Percentiles rank a stretch among this genome's conserved stretches.
Evolutionary conservation across 1,140 invertebrate species (phyloP).

Genomic region (Drosophila nigromelanica): DNA sequence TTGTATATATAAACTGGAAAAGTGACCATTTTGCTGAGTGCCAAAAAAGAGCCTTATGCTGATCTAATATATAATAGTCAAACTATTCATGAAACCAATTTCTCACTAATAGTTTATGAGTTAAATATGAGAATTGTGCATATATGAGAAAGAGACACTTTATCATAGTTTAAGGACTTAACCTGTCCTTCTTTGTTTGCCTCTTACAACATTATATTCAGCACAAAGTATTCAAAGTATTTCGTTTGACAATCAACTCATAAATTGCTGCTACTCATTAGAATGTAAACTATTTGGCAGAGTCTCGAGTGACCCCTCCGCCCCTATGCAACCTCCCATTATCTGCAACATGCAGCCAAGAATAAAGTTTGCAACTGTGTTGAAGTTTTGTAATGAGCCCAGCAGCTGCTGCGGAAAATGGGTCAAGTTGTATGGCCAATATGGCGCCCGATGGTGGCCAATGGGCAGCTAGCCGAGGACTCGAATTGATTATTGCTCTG

Average conservation of each 20-base stretch:
- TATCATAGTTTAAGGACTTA: neutral
- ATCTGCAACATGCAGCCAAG: slow-evolving; percentile 29
- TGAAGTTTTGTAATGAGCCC: slow-evolving; percentile 48
- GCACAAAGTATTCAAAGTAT: neutral
- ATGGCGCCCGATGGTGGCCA: slow-evolving; percentile 33
- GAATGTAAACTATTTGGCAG: slow-evolving; percentile 42
- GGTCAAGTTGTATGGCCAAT: slow-evolving; percentile 51
- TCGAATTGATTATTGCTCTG: slow-evolving; percentile 43
- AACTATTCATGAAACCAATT: no score
- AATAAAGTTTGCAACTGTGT: slow-evolving; percentile 48
- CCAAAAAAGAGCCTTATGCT: no score
- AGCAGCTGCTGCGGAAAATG: slow-evolving; percentile 25
- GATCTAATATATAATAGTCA: no score
- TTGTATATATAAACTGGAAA: no score
- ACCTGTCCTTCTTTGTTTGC: neutral
- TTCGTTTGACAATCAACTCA: slow-evolving; percentile 40
- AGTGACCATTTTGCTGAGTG: no score
- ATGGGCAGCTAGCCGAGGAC: slow-evolving; percentile 21
- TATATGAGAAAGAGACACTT: neutral
- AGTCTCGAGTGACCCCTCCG: slow-evolving; percentile 39
- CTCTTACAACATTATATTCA: neutral
- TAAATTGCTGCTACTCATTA: slow-evolving; percentile 19
- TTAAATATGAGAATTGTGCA: no score
- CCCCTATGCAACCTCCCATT: no score
- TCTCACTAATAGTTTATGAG: no score